Percentiles rank a stretch among this genome's conserved stretches.
phyloP scores from a whole-genome alignment of 1,140 invertebrate genomes.

The Battus philenor region DNA sequence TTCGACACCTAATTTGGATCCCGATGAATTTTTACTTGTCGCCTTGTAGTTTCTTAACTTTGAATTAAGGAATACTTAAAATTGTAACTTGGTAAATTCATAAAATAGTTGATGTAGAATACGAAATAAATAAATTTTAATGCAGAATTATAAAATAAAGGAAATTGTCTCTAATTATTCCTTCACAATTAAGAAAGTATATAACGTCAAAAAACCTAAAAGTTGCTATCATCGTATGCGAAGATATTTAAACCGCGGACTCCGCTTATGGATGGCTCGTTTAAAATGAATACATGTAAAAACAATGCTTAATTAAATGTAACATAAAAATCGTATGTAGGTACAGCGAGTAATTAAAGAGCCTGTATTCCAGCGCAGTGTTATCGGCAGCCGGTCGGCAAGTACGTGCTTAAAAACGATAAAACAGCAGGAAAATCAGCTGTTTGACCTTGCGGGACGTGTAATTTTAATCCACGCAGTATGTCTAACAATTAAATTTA shows the following conservation, averaged over 20 bases:
- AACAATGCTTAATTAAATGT: slow-evolving; percentile 16
- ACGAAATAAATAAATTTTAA: no score
- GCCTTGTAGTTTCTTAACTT: no score
- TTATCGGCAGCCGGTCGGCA: slow-evolving; percentile 16
- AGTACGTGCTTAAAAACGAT: slow-evolving; percentile 22
- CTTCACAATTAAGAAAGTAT: no score
- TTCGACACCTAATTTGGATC: slow-evolving; percentile 19
- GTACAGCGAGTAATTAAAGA: slow-evolving; percentile 15
- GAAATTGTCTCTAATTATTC: no score
- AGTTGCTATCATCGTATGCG: background rate
- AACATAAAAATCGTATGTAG: slow-evolving; percentile 16
- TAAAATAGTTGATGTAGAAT: no score
- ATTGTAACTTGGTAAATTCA: no score
- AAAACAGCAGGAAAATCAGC: slow-evolving; percentile 46
- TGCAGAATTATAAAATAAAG: no score
- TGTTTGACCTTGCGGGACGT: slow-evolving; percentile 28
- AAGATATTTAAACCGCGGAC: slow-evolving; percentile 5
- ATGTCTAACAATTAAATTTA: background rate
- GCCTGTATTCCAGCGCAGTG: slow-evolving; percentile 13
- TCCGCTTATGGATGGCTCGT: slow-evolving; percentile 8
- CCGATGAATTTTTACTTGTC: no score
- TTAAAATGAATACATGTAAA: slow-evolving; percentile 17
- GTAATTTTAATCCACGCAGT: slow-evolving; percentile 13
- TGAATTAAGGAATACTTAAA: no score
- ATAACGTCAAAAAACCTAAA: slow-evolving; percentile 3